A percentile compares a stretch with the other conserved stretches of the same genome.
phyloP scores from a whole-genome alignment of 2,888 invertebrate genomes.

The Rotaria macrura region DNA sequence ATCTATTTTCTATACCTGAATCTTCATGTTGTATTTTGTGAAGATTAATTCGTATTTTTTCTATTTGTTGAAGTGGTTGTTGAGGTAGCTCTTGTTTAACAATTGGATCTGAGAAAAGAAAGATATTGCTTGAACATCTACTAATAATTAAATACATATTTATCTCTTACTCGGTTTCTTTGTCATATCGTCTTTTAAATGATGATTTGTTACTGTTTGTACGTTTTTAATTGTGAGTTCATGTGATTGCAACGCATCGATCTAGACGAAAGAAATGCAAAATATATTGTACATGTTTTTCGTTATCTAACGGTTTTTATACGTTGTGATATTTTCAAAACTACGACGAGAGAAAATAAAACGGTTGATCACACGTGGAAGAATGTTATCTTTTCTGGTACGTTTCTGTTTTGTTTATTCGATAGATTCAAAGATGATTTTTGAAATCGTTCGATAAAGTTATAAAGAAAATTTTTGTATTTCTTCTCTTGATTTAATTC shows the following conservation, averaged over 20 bases:
- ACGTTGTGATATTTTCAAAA: neutral
- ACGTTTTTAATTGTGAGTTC: neutral
- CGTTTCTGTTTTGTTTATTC: too few species aligned
- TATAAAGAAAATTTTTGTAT: too few species aligned
- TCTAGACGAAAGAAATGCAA: neutral
- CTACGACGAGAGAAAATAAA: neutral
- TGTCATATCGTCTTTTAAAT: neutral
- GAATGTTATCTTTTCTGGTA: too few species aligned
- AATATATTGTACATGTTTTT: neutral
- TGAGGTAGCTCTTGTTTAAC: neutral
- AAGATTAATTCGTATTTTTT: slow-evolving; percentile 7
- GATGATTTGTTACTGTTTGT: neutral
- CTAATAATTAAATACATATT: neutral
- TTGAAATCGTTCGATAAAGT: too few species aligned
- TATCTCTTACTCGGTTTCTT: neutral
- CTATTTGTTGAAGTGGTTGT: neutral
- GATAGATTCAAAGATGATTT: too few species aligned
- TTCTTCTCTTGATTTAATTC: too few species aligned
- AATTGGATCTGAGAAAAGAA: neutral
- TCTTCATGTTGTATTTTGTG: neutral
- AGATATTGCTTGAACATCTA: too few species aligned
- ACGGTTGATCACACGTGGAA: neutral
- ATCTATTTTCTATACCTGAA: neutral
- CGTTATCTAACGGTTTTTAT: neutral
- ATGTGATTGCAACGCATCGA: neutral